Percentiles rank a stretch among this genome's conserved stretches.
phyloP scores from a whole-genome alignment of 2,888 invertebrate genomes.

The Zaprionus lineosus region DNA sequence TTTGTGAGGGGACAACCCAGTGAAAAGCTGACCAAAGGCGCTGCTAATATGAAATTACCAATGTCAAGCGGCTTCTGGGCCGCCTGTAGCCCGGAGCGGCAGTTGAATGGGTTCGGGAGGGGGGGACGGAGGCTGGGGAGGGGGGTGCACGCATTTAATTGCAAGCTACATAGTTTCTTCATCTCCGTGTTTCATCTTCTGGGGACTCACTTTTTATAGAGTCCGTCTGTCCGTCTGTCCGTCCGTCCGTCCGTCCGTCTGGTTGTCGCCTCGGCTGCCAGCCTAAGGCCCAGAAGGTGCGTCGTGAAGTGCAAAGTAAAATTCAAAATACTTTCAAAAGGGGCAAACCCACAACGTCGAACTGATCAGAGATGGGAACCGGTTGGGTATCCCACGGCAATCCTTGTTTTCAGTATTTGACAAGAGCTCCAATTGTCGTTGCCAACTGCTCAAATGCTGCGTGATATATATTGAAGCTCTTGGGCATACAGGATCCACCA shows the following conservation, averaged over 20 bases:
- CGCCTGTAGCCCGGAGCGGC: no score
- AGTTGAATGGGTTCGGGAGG: no score
- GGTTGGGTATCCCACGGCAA: constrained; percentile 36
- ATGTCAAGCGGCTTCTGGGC: constrained; percentile 53
- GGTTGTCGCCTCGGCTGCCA: constrained; percentile 3
- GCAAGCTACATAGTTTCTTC: constrained; percentile 37
- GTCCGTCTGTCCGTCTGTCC: no score
- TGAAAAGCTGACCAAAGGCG: constrained; percentile 58
- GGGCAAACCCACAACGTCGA: constrained; percentile 3
- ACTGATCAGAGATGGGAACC: constrained; percentile 36
- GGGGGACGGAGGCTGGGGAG: neutral
- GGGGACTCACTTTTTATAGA: neutral
- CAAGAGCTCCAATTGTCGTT: constrained; percentile 1
- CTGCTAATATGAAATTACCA: constrained; percentile 68
- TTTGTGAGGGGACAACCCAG: constrained; percentile 26
- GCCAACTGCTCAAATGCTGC: no score
- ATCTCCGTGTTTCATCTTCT: neutral
- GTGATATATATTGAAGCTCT: no score
- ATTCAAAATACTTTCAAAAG: constrained; percentile 23
- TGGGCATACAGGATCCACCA: no score
- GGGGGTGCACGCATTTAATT: constrained; percentile 47
- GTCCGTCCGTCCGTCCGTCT: no score
- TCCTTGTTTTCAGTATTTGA: constrained; percentile 4
- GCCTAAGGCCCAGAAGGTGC: constrained; percentile 36
- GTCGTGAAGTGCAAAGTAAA: constrained; percentile 16